Conservation (phyloP, 1,140 invertebrate species). For the Drosophila burlai region DNA sequence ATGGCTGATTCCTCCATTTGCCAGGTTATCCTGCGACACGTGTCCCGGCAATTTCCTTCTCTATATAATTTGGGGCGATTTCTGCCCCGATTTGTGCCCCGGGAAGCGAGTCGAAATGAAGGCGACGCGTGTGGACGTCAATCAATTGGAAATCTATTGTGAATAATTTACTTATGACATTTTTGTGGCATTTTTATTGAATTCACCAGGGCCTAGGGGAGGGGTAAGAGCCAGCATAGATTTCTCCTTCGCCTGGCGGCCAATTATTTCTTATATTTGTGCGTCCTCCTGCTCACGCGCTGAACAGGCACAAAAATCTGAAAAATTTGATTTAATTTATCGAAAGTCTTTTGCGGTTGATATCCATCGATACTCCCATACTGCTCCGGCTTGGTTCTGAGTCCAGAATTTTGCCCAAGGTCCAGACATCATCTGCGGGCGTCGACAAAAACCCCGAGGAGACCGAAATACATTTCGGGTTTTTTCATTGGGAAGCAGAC, state of each 20-base stretch:
- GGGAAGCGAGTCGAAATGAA: conserved; percentile 65
- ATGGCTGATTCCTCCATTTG: conserved; percentile 9
- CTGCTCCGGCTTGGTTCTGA: conserved; percentile 4
- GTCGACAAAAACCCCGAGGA: conserved; percentile 49
- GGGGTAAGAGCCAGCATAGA: neutral
- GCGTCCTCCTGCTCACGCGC: conserved; percentile 65
- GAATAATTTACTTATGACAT: conserved; percentile 81
- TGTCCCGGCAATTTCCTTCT: conserved; percentile 59
- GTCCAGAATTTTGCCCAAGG: conserved; percentile 13
- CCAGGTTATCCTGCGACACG: conserved; percentile 40
- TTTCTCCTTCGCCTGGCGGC: conserved; percentile 10
- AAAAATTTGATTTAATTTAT: conserved; percentile 80
- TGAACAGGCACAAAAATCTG: conserved; percentile 66
- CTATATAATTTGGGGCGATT: conserved; percentile 55
- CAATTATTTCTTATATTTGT: conserved; percentile 28
- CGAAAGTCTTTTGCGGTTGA: conserved; percentile 49
- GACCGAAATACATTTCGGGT: conserved; percentile 54
- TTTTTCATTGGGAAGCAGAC: conserved; percentile 32
- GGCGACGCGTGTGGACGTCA: conserved; percentile 76
- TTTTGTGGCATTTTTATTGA: conserved; percentile 68
- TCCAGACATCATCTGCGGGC: conserved; percentile 39
- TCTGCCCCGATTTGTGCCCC: conserved; percentile 56
- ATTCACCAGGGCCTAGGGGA: conserved; percentile 18
- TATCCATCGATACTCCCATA: conserved; percentile 32
- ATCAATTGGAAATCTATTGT: conserved; percentile 73